Evolutionary conservation across 2,113 vertebrate genomes (phyloP), one percentile per base, ranked within the genome.

Genomic region (Polypterus bichir): DNA sequence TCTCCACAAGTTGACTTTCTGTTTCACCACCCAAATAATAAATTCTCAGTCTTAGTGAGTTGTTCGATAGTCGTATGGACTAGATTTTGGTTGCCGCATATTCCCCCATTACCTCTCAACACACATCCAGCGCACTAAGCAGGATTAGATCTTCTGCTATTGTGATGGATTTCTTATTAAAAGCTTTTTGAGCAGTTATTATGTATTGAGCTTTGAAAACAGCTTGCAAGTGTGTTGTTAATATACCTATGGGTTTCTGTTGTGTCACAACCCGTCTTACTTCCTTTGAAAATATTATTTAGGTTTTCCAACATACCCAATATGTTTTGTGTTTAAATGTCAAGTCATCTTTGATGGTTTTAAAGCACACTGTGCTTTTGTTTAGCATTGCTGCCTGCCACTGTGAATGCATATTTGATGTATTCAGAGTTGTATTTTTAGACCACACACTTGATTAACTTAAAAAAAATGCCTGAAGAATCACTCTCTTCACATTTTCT

Each of bases 21-120:
- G 54, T 62, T 51, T 55, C 61, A 55, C 56, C 53, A 55, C 44
- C 56, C 54, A 63, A 57, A 47, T 63, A 46, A 63, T 48, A 53
- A 47, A 56, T 63, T 57, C 62, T 63, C 27, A 47, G 7, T 5
- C 62, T 57, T 6, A 63, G 8, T 5, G 53, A 48, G 46, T 63
- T 11, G 46, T 57, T 57, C 9, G 47, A 63, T 7, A 56, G 53
- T 57, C 44, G 62, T 3, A 1, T 5, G 46, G 61, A 61, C 52
- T 63, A 27, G 47, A 54, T 46, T 62, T 62, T 62, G 61, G 61
- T 3, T 3, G 3, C 61, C n/a, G 61, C 61, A 46, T 49, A 49
- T 53, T 62, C 51, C 27, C 27, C 56, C 47, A 64, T 27, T 59
- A 59, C 56, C 47, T 63, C 55, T 49, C 11, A 10, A 47, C 62